phyloP scores from a whole-genome alignment of 2,113 vertebrate species.

The Neolamprologus devosi region DNA sequence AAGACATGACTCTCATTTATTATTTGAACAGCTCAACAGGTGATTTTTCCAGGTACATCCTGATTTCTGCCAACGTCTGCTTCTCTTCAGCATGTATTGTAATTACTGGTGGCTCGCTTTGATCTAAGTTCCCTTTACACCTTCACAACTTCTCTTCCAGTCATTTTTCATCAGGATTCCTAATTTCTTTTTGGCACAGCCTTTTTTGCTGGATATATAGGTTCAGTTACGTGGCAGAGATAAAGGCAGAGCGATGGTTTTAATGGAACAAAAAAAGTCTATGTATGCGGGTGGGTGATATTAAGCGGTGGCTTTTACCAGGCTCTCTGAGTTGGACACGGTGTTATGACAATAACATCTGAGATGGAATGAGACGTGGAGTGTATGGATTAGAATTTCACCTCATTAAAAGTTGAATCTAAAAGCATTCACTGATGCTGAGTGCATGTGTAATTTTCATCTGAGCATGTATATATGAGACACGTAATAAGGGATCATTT shows the following conservation, averaged over 20 bases:
- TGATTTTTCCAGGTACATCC: constrained; percentile 64
- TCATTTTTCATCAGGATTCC: constrained; percentile 59
- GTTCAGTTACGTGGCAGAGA: constrained; percentile 28
- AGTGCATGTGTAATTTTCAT: constrained; percentile 14
- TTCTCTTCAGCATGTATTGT: constrained; percentile 62
- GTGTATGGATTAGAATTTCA: constrained; percentile 41
- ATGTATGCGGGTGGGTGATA: background rate
- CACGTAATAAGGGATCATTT: background rate
- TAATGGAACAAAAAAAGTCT: constrained; percentile 33
- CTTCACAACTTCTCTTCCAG: constrained; percentile 51
- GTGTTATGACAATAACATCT: background rate
- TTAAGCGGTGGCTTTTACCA: background rate
- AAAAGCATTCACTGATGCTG: background rate
- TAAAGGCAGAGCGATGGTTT: constrained; percentile 32
- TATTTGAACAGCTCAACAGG: constrained; percentile 68
- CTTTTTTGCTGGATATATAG: constrained; percentile 37
- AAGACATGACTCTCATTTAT: constrained; percentile 56
- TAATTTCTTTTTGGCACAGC: constrained; percentile 59
- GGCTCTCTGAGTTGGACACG: background rate
- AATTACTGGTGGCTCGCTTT: constrained; percentile 66
- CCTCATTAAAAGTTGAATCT: constrained; percentile 51
- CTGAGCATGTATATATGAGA: background rate
- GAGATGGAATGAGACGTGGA: background rate
- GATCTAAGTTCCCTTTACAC: constrained; percentile 46
- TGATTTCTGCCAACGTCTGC: constrained; percentile 45